Base-by-base conservation (phyloP, 1,140 invertebrate species). In the Hylyphantes graminicola region DNA sequence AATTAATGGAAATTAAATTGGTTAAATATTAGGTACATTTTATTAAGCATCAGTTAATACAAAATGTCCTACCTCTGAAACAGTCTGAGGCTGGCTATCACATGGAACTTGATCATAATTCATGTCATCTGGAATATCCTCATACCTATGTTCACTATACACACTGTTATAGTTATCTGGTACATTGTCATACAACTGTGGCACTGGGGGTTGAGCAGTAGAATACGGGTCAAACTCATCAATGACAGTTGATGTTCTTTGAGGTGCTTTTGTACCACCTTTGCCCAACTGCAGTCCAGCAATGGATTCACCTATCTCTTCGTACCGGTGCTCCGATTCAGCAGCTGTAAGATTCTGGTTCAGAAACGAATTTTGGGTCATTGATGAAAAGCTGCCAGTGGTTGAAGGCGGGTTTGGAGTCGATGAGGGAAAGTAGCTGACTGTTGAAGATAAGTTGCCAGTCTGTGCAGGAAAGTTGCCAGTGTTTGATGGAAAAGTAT, bases 161-260 rank as follows among this genome's bases (percentile, higher is more conserved):
- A 79, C 57, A 15, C 59, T 21, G 48, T 78, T 74, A 9, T 63
- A 53, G 54, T 78, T 74, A 65, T 68, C 75, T 15, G 68, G 53
- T 6, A 85, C 68, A 77, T 85, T 85, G 54, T 85, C 82, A 76
- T 85, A 85, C 6, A 68, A n/a, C 19, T 85, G 51, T 72, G 57
- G 17, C n/a, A 7, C 21, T 21, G 59, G n/a, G 0, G 35, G 50
- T 7, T 75, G 75, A 53, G 68, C 12, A 11, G 72, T n/a, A 21
- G 77, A 65, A 72, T 76, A 81, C 19, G 85, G 85, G 21, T 85
- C 85, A 77, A 85, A 85, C 19, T 85, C 85, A 35, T 80, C 78
- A 21, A 85, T 21, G 21, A 74, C 3, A 72, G 50, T 68, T 12
- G 48, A 4, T 11, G 57, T 19, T 17, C 15, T 59, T 4, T 54